A percentile compares a stretch with the other conserved stretches of the same genome.
Evolutionary conservation across 1,140 invertebrate species (phyloP).

Genomic region (Atta colombica): DNA sequence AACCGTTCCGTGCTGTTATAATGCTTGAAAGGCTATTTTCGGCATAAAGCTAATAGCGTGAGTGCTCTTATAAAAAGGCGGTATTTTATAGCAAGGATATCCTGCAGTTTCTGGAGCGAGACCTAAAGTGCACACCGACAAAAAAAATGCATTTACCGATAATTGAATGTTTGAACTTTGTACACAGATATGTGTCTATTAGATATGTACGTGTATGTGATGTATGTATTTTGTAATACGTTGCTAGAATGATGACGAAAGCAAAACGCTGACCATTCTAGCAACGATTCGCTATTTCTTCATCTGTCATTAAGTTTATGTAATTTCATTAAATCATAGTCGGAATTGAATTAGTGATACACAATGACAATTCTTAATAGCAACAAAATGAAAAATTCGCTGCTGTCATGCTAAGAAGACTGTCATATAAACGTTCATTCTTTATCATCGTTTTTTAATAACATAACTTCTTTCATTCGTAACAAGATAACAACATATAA

Average conservation of each 20-base stretch:
- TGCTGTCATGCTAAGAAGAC: neutral
- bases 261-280: neutral
- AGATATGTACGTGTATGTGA: neutral
- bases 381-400: neutral
- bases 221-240: neutral
- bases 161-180: conserved; percentile 38
- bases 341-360: conserved; percentile 1
- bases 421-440: neutral
- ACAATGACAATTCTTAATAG: neutral
- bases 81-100: conserved; percentile 50
- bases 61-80: conserved; percentile 32
- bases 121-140: conserved; percentile 18
- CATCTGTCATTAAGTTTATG: conserved; percentile 13
- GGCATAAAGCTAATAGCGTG: conserved; percentile 38
- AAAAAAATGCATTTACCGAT: conserved; percentile 41
- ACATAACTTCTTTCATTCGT: too few species aligned
- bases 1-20: conserved; percentile 31
- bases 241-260: neutral
- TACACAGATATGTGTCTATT: too few species aligned
- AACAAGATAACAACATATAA: too few species aligned
- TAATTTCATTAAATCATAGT: neutral
- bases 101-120: conserved; percentile 38
- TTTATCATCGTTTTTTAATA: too few species aligned
- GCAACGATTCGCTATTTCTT: neutral
- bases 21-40: conserved; percentile 47